Percentiles rank a stretch among this genome's conserved stretches.
phyloP scores from a whole-genome alignment of 2,888 invertebrate species.

The Caenorhabditis sp. region DNA sequence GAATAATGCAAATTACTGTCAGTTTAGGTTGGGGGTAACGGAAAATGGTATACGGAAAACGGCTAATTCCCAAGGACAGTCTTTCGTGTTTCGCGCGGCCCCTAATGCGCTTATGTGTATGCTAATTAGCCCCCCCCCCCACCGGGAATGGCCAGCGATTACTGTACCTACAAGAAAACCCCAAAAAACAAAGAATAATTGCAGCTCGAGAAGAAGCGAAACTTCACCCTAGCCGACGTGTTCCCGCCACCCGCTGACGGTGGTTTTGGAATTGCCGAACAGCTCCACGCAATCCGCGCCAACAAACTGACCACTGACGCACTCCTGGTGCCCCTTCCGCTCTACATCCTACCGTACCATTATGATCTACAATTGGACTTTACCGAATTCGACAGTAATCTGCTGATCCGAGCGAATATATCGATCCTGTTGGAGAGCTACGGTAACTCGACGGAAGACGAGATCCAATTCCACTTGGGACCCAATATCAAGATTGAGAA shows the following conservation, averaged over 20 bases:
- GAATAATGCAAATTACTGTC: conserved; percentile 8
- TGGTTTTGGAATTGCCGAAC: conserved; percentile 47
- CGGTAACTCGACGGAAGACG: conserved; percentile 79
- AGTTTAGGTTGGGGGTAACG: too few relatives aligned
- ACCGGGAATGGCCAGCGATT: too few relatives aligned
- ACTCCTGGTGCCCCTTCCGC: conserved; percentile 76
- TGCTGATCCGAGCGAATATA: conserved; percentile 75
- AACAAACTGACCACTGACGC: conserved; percentile 61
- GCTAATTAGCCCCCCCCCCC: conserved; percentile 1
- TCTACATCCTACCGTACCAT: conserved; percentile 77
- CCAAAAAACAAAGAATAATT: not conserved
- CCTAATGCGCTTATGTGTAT: conserved; percentile 1
- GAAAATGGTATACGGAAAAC: too few relatives aligned
- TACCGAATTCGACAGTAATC: conserved; percentile 70
- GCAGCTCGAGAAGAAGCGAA: conserved; percentile 64
- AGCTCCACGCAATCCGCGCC: conserved; percentile 54
- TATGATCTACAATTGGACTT: conserved; percentile 81
- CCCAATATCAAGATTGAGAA: conserved; percentile 78
- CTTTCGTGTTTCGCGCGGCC: too few relatives aligned
- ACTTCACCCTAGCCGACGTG: conserved; percentile 66
- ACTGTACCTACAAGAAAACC: not conserved
- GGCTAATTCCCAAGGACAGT: conserved; percentile 10
- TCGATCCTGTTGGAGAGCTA: conserved; percentile 78
- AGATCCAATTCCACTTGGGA: conserved; percentile 79
- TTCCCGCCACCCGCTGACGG: conserved; percentile 58